phyloP scores from a whole-genome alignment of 2,888 invertebrate genomes.

The Clistopyga incitator region DNA sequence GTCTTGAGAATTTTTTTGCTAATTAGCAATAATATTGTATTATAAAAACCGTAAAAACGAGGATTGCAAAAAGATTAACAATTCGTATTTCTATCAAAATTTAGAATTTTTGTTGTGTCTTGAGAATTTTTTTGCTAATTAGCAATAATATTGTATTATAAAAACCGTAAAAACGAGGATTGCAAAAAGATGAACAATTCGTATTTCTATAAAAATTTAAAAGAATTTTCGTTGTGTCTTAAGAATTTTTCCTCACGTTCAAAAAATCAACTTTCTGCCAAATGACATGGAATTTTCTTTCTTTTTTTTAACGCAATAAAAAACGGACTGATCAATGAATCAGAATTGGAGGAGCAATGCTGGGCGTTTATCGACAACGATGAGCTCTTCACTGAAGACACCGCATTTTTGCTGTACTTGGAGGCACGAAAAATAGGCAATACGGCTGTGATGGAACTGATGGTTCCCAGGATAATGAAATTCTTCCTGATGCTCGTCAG shows the following conservation, averaged over 20 bases:
- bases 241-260: neutral
- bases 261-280: neutral
- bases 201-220: too few relatives aligned
- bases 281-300: neutral
- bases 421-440: slow-evolving; percentile 87
- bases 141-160: too few relatives aligned
- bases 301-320: slow-evolving; percentile 9
- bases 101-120: too few relatives aligned
- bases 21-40: too few relatives aligned
- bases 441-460: slow-evolving; percentile 88
- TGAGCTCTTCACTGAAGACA: slow-evolving; percentile 90
- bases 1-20: too few relatives aligned
- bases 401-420: slow-evolving; percentile 89
- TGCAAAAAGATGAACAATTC: too few relatives aligned
- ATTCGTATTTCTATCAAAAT: too few relatives aligned
- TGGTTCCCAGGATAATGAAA: slow-evolving; percentile 90
- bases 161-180: too few relatives aligned
- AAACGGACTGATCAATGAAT: neutral
- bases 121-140: too few relatives aligned
- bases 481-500: slow-evolving; percentile 92
- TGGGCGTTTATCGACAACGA: slow-evolving; percentile 91
- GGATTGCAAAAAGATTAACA: too few relatives aligned
- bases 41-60: too few relatives aligned
- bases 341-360: slow-evolving; percentile 91
- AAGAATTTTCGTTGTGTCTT: too few relatives aligned